phyloP scores from a whole-genome alignment of 2,113 vertebrate species.

The Spea bombifrons region DNA sequence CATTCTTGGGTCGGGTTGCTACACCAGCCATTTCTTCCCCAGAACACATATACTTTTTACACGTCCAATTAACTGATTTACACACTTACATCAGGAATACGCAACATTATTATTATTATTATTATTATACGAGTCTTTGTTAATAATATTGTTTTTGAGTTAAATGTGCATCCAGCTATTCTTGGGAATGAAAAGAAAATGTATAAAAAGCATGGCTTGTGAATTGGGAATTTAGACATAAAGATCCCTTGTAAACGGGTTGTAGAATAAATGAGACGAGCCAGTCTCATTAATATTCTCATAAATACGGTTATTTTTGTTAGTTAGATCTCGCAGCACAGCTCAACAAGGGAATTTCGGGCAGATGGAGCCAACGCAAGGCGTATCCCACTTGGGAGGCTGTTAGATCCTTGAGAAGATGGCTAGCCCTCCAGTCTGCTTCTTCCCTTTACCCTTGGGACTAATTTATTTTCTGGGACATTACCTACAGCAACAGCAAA shows the following conservation, averaged over 20 bases:
- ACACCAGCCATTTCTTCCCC: too few species aligned
- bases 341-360: background rate
- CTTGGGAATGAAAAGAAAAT: too few species aligned
- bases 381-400: conserved; percentile 8
- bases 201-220: background rate
- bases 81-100: too few species aligned
- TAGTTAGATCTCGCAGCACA: background rate
- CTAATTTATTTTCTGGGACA: conserved; percentile 31
- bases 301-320: background rate
- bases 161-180: too few species aligned
- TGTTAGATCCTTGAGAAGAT: background rate
- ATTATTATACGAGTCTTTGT: too few species aligned
- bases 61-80: too few species aligned
- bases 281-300: background rate
- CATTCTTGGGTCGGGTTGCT: too few species aligned
- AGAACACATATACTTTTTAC: too few species aligned
- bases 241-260: background rate
- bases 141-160: too few species aligned
- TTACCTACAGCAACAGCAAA: background rate
- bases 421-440: background rate
- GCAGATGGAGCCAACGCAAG: conserved; percentile 16
- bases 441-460: conserved; percentile 7
- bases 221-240: background rate
- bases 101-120: too few species aligned
- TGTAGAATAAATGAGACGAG: background rate